Conservation (phyloP, 2,797 vertebrate genomes). For the Lutjanus campechanus region DNA sequence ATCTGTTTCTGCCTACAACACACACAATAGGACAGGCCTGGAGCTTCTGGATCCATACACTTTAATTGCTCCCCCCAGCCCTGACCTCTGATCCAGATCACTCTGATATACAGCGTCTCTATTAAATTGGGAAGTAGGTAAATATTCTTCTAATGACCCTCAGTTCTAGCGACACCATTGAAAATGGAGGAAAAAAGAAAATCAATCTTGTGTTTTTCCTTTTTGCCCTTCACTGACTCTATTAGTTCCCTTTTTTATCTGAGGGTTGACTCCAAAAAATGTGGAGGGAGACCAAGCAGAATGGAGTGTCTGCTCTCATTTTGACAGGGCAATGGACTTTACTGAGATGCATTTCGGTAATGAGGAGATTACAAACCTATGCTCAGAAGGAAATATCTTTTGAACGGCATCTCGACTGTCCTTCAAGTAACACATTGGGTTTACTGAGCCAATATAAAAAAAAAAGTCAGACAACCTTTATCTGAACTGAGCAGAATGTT, state of each 20-base stretch:
- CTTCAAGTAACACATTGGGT: constrained; percentile 60
- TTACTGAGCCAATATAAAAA: constrained; percentile 53
- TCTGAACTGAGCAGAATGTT: constrained; percentile 69
- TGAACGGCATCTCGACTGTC: constrained; percentile 59
- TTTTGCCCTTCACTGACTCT: constrained; percentile 80
- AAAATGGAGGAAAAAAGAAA: constrained; percentile 72
- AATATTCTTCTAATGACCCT: constrained; percentile 89
- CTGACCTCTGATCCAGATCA: constrained; percentile 88
- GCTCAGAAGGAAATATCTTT: constrained; percentile 60
- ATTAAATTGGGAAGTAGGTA: constrained; percentile 88
- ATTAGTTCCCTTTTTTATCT: constrained; percentile 81
- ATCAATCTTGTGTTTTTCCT: constrained; percentile 78
- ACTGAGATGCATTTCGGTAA: constrained; percentile 55
- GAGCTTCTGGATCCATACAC: constrained; percentile 77
- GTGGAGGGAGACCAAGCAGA: constrained; percentile 41
- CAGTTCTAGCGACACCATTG: constrained; percentile 76
- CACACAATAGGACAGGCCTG: constrained; percentile 72
- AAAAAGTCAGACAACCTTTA: constrained; percentile 60
- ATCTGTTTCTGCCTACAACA: constrained; percentile 66
- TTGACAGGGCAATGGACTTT: constrained; percentile 51
- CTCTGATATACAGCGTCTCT: constrained; percentile 86
- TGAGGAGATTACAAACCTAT: constrained; percentile 59
- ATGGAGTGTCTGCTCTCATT: constrained; percentile 45
- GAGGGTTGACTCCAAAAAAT: constrained; percentile 73
- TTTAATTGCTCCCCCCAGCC: constrained; percentile 88